phyloP scores from a whole-genome alignment of 2,113 vertebrate species.

The Silurus meridionalis region DNA sequence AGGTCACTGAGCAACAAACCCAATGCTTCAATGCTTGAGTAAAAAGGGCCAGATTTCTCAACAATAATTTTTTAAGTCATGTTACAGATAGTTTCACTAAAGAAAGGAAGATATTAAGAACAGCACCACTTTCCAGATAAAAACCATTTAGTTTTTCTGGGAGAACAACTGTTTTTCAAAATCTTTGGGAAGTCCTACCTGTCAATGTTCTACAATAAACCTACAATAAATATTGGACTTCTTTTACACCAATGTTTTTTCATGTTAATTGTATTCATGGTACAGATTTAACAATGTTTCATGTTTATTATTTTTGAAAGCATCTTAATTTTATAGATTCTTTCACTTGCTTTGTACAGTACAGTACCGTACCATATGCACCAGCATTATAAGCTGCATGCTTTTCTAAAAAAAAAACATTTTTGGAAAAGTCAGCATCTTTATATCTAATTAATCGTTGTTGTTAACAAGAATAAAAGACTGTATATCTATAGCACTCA shows the following conservation, averaged over 20 bases:
- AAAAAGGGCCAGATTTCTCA: not conserved
- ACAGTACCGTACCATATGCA: not conserved
- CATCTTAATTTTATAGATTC: not conserved
- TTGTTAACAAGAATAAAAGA: not conserved
- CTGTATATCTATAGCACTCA: conserved; percentile 58
- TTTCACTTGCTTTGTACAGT: not conserved
- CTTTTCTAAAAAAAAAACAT: not conserved
- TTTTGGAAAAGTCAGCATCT: not conserved
- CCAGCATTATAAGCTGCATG: not conserved
- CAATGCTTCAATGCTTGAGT: conserved; percentile 62
- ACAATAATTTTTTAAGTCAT: not conserved
- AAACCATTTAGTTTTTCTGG: not conserved
- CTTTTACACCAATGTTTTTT: not conserved
- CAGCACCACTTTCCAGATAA: not conserved
- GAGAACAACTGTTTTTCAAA: not conserved
- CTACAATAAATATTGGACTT: not conserved
- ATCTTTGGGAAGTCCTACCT: not conserved
- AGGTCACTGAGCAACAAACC: conserved; percentile 74
- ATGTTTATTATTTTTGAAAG: not conserved
- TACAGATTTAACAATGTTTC: not conserved
- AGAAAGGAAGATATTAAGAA: not conserved
- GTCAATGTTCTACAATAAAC: not conserved
- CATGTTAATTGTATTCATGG: not conserved
- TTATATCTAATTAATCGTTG: not conserved
- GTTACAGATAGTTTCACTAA: not conserved